A percentile compares a stretch with the other conserved stretches of the same genome.
These are phyloP conservation scores for Tinea semifulvella DNA, from an alignment of 2,888 invertebrate genomes.

Conservation along the genomic window DNA sequence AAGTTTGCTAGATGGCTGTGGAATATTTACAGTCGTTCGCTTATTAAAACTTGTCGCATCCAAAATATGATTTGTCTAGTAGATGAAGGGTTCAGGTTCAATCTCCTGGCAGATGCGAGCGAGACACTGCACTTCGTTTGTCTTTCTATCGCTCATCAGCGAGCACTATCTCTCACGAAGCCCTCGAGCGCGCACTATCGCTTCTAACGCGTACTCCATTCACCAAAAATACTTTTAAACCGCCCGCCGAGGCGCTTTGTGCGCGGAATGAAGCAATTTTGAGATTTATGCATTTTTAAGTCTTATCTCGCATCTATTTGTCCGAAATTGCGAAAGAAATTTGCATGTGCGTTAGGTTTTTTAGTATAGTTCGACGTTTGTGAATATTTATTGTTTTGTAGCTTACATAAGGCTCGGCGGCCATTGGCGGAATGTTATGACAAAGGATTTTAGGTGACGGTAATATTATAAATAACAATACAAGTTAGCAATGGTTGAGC, in stretches of 20 bases:
- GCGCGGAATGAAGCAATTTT: conserved; percentile 2
- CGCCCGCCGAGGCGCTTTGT: conserved; percentile 4
- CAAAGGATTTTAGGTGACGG: no score
- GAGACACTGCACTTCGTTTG: conserved; percentile 8
- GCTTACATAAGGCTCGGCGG: no score
- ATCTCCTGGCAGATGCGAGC: not conserved
- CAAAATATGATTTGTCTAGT: not conserved
- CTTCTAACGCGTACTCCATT: conserved; percentile 6
- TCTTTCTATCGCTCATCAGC: conserved; percentile 7
- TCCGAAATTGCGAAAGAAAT: conserved; percentile 1
- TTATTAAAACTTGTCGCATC: not conserved
- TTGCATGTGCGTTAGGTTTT: no score
- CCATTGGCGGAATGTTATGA: no score
- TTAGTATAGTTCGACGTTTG: no score
- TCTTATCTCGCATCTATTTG: conserved; percentile 2
- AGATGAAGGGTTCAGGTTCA: not conserved
- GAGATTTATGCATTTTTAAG: conserved; percentile 8
- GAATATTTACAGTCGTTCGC: no score
- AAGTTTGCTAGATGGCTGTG: no score
- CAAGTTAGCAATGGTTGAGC: no score
- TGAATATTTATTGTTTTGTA: no score
- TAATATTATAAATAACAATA: no score
- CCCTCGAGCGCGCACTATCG: no score
- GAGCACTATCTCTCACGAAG: conserved; percentile 4
- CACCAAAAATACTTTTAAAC: conserved; percentile 3